Evolutionary conservation across 2,888 invertebrate genomes (phyloP).

Genomic region (Eretmocerus hayati): DNA sequence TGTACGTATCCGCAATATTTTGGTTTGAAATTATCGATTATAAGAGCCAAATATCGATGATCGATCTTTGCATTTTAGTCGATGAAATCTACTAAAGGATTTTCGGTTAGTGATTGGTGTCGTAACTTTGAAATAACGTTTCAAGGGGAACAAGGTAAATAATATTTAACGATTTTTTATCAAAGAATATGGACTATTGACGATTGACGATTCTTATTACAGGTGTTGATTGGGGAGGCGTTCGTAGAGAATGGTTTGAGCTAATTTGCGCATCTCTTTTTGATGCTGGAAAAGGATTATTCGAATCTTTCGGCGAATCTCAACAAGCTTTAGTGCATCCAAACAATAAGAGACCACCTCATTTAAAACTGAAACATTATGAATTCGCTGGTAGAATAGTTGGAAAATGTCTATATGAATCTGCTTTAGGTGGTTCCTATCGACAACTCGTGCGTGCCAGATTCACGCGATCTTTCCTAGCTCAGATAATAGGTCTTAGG

Average conservation of each 20-base stretch:
- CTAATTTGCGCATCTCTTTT: conserved; percentile 80
- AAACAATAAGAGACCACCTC: conserved; percentile 67
- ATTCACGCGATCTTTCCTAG: conserved; percentile 86
- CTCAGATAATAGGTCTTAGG: conserved; percentile 86
- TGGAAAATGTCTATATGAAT: conserved; percentile 91
- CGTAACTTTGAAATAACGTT: conserved; percentile 89
- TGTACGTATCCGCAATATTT: conserved; percentile 43
- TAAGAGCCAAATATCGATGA: background rate
- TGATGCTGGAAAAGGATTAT: conserved; percentile 75
- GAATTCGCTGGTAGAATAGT: conserved; percentile 91
- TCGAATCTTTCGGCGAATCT: conserved; percentile 78
- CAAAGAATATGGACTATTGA: background rate
- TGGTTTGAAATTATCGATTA: background rate
- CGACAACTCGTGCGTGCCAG: conserved; percentile 84
- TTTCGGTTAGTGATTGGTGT: conserved; percentile 88
- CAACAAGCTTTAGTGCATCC: conserved; percentile 87
- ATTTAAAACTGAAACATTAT: conserved; percentile 79
- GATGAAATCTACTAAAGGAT: conserved; percentile 79
- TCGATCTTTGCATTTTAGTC: conserved; percentile 47
- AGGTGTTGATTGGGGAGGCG: conserved; percentile 92
- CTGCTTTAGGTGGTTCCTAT: conserved; percentile 82
- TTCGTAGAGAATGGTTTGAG: conserved; percentile 92
- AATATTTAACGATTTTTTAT: background rate
- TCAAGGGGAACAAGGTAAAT: conserved; percentile 82
- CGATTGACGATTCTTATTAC: conserved; percentile 3